Evolutionary conservation across 1,140 invertebrate genomes (phyloP), one percentile per base, ranked within the genome.

Genomic region (Anthonomus grandis): DNA sequence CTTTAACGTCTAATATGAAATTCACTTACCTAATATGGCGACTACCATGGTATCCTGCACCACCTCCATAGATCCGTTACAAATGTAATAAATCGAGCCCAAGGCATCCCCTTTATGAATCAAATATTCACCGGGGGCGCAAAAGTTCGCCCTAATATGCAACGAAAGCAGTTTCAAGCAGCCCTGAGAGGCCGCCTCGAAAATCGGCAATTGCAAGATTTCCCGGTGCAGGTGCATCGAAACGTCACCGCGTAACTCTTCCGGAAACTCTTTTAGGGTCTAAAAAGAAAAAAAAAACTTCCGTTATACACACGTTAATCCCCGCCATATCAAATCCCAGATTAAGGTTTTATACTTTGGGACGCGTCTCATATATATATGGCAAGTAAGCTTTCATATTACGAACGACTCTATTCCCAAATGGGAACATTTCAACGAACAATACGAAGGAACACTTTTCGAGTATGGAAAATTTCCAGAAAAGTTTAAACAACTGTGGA

Each of bases 31-130:
- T 67, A 98, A 80, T 70, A 99, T 98, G 39, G 96, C 96, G 15
- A 98, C 95, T 41, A 99, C 96, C 87, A 97, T 96, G 57, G 90
- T 90, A 70, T 98, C 91, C 74, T 97, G 95, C 56, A 98, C 88
- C 27, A 98, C 95, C 78, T 99, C 96, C 87, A 99, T 98, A 4
- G 94, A 97, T 3, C 96, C 97, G 66, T 96, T 95, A 73, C 92
- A 96, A 25, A 97, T 85, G 72, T 96, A 96, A 77, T 97, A 97
- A 62, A 98, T 90, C 64, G 94, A 95, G 34, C 91, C 90, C 0
- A 99, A 82, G 1, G 96, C 94, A 72, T 99, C 97, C 17, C 96
- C 95, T 76, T 92, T 90, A 76, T 98, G 95, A 15, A 98, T 90
- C 10, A 98, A 80, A 71, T 91, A 98, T 75, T 99, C 96, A 25